Conservation (phyloP, 2,888 invertebrate genomes). For the Clostera curtula region DNA sequence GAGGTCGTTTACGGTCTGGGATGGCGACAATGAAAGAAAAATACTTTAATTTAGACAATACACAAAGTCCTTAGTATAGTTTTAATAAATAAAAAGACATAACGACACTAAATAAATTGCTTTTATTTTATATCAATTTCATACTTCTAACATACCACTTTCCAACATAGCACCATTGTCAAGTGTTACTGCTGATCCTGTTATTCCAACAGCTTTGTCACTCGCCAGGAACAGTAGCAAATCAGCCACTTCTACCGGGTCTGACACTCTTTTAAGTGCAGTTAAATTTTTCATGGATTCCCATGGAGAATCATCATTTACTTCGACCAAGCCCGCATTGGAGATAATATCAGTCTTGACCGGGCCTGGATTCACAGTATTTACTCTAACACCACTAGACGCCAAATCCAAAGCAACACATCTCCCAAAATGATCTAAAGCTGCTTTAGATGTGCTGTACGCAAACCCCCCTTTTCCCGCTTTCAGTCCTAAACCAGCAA, state of each 20-base stretch:
- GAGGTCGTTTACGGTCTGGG: too few relatives aligned
- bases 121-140: too few relatives aligned
- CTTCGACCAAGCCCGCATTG: background rate
- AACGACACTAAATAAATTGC: too few relatives aligned
- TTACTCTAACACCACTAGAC: background rate
- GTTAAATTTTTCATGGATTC: too few relatives aligned
- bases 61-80: too few relatives aligned
- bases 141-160: too few relatives aligned
- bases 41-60: too few relatives aligned
- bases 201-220: background rate
- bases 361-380: background rate
- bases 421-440: background rate
- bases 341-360: background rate
- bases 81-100: too few relatives aligned
- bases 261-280: background rate
- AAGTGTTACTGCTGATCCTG: background rate
- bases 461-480: background rate
- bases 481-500: background rate
- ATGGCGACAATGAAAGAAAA: too few relatives aligned
- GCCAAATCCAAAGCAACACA: background rate
- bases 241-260: background rate
- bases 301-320: background rate
- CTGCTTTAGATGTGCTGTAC: background rate
- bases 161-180: slow-evolving; percentile 1
- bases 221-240: background rate